Evolutionary conservation across 2,113 vertebrate species (phyloP).

Genomic region (Physeter macrocephalus): DNA sequence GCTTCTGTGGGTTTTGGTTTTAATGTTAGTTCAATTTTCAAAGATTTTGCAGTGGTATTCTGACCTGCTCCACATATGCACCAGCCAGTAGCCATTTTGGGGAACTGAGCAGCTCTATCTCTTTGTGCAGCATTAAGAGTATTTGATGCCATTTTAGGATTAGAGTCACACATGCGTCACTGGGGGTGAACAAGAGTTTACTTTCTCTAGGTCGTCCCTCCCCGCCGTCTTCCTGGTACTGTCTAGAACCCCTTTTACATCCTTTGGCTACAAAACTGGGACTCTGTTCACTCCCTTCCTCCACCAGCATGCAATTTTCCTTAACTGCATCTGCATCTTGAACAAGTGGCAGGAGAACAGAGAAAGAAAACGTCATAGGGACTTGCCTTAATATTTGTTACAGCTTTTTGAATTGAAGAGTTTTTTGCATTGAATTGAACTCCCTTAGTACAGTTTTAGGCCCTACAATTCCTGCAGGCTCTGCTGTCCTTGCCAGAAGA

Average conservation of each 20-base stretch:
- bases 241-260: not conserved
- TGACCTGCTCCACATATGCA: not conserved
- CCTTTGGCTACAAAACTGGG: not conserved
- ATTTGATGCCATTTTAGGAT: not conserved
- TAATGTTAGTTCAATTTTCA: not conserved
- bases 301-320: not conserved
- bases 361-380: not conserved
- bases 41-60: not conserved
- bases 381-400: not conserved
- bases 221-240: not conserved
- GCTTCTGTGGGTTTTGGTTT: not conserved
- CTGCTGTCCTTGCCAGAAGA: not conserved
- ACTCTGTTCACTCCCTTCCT: not conserved
- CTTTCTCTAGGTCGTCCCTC: not conserved
- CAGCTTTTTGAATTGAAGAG: not conserved
- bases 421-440: not conserved
- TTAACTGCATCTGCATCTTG: fast-evolving
- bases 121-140: not conserved
- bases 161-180: not conserved
- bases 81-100: not conserved
- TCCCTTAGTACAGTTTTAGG: not conserved
- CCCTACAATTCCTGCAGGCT: fast-evolving
- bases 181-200: not conserved
- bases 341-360: not conserved
- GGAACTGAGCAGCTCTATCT: not conserved